A percentile compares a stretch with the other conserved stretches of the same genome.
These are phyloP conservation scores for Rhadinocentrus ornatus DNA, from an alignment of 2,797 vertebrate genomes.

Conservation along the genomic window DNA sequence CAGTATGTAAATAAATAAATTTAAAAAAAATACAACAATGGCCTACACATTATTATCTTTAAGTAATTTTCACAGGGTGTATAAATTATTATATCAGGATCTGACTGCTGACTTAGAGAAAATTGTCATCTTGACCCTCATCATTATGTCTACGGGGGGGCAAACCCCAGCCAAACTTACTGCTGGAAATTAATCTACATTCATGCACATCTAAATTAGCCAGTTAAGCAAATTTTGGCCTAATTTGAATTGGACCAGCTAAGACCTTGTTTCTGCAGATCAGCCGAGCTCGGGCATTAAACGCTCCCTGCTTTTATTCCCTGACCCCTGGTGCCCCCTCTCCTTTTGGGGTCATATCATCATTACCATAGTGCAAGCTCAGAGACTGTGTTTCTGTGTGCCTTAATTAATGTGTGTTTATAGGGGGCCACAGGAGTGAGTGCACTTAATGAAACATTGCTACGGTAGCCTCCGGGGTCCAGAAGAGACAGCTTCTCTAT, in stretches of 20 bases:
- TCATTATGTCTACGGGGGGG: constrained; percentile 70
- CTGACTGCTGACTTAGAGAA: constrained; percentile 76
- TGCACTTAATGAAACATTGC: constrained; percentile 98
- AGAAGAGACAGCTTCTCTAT: constrained; percentile 93
- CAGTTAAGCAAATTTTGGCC: constrained; percentile 95
- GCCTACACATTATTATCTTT: constrained; percentile 19
- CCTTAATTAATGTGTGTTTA: constrained; percentile 99
- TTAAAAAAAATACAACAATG: constrained; percentile 26
- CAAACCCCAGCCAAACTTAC: constrained; percentile 67
- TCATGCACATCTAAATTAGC: constrained; percentile 97
- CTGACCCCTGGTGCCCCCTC: constrained; percentile 96
- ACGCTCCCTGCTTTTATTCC: constrained; percentile 94
- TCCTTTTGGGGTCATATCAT: constrained; percentile 97
- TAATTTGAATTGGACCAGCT: constrained; percentile 98
- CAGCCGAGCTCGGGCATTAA: constrained; percentile 94
- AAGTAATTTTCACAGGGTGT: constrained; percentile 46
- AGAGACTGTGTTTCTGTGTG: constrained; percentile 97
- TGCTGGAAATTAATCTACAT: constrained; percentile 94
- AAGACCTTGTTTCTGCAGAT: constrained; percentile 95
- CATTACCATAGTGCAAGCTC: constrained; percentile 99
- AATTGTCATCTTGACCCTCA: constrained; percentile 78
- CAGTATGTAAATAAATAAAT: constrained; percentile 12
- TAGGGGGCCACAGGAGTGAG: constrained; percentile 95
- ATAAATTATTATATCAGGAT: constrained; percentile 62
- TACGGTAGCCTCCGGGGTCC: constrained; percentile 93